phyloP scores from a whole-genome alignment of 2,888 invertebrate species.

The Tachystola acroxantha region DNA sequence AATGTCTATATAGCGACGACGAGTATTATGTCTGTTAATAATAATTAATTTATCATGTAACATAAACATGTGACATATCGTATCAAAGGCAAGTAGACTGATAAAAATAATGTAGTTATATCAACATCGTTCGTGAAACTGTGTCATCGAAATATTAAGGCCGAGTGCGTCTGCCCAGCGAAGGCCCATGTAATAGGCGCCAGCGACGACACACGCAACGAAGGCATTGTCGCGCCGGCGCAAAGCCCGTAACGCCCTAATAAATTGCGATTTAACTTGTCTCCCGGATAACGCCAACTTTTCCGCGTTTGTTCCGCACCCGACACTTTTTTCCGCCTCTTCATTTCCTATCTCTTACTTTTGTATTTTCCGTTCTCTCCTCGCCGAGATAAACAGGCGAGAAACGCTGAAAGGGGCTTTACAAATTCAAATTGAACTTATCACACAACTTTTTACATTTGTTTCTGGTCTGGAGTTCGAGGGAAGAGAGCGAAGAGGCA shows the following conservation, averaged over 20 bases:
- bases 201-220: slow-evolving; percentile 15
- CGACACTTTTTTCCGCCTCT: slow-evolving; percentile 78
- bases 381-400: slow-evolving; percentile 76
- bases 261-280: slow-evolving; percentile 79
- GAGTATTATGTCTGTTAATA: too few relatives aligned
- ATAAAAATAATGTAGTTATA: too few relatives aligned
- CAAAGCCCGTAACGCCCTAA: slow-evolving; percentile 73
- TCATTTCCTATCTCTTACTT: slow-evolving; percentile 79
- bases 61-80: too few relatives aligned
- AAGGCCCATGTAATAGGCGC: slow-evolving; percentile 12
- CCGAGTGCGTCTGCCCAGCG: too few relatives aligned
- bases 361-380: slow-evolving; percentile 76
- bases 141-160: too few relatives aligned
- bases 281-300: slow-evolving; percentile 77
- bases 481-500: slow-evolving; percentile 75
- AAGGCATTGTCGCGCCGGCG: slow-evolving; percentile 28
- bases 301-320: slow-evolving; percentile 74
- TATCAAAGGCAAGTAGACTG: too few relatives aligned
- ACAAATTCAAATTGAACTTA: slow-evolving; percentile 79
- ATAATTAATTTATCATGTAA: too few relatives aligned
- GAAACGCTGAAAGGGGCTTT: slow-evolving; percentile 78
- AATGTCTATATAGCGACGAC: too few relatives aligned
- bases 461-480: slow-evolving; percentile 76
- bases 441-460: slow-evolving; percentile 79
- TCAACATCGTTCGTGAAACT: too few relatives aligned